Evolutionary conservation across 2,888 invertebrate species (phyloP).

Genomic region (Latheticus oryzae): DNA sequence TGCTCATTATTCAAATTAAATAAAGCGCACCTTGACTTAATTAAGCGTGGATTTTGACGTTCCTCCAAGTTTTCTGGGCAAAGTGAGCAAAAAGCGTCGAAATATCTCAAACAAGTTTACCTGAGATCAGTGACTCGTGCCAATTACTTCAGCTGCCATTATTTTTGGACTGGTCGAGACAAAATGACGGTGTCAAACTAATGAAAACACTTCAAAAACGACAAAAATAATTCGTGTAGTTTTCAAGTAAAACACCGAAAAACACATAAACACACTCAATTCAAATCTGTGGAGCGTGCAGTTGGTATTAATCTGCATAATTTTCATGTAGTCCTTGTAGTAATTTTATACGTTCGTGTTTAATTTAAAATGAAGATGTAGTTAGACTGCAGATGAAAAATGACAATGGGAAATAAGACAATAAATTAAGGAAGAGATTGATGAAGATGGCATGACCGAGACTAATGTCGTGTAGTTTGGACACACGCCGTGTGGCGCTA

Average conservation of each 20-base stretch:
- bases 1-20: slow-evolving; percentile 33
- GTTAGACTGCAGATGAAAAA: slow-evolving; percentile 48
- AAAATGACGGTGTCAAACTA: slow-evolving; percentile 36
- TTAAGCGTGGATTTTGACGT: slow-evolving; percentile 32
- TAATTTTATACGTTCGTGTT: slow-evolving; percentile 52
- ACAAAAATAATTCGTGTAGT: slow-evolving; percentile 47
- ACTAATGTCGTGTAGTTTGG: slow-evolving; percentile 52
- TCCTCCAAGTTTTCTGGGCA: slow-evolving; percentile 13
- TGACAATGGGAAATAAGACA: slow-evolving; percentile 60
- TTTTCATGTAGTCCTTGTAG: slow-evolving; percentile 48
- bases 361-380: slow-evolving; percentile 54
- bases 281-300: slow-evolving; percentile 45
- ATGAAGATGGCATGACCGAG: slow-evolving; percentile 60
- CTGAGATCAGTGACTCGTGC: slow-evolving; percentile 5
- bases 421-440: slow-evolving; percentile 62
- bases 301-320: slow-evolving; percentile 50
- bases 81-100: slow-evolving; percentile 1
- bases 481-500: slow-evolving; percentile 29
- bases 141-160: slow-evolving; percentile 13
- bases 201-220: slow-evolving; percentile 49
- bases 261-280: slow-evolving; percentile 54
- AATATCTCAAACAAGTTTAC: slow-evolving; percentile 8
- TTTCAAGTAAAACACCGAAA: slow-evolving; percentile 49
- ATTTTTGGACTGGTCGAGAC: slow-evolving; percentile 8
- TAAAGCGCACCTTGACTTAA: slow-evolving; percentile 39